Evolutionary conservation across 2,888 invertebrate species (phyloP), one percentile per base, ranked within the genome.

Genomic region (Orchesella flavescens): DNA sequence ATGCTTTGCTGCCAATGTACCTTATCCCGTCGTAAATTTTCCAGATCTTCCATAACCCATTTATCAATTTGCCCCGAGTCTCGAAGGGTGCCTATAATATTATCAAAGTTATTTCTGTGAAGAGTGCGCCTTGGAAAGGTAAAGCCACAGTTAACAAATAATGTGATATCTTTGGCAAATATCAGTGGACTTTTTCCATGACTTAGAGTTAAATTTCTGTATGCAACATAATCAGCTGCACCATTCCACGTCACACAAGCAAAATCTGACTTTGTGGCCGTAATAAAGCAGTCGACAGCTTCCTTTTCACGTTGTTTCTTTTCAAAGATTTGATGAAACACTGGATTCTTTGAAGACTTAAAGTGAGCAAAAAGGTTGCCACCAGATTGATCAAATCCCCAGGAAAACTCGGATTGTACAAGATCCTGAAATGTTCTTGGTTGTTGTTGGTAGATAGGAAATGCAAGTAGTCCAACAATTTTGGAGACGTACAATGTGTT

Each of bases 321-420:
- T 15, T 46, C n/a, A 44, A 63, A 73, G 5, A 84, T 73, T 46
- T 69, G 61, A 1, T 69, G 57, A 43, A 82, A 69, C 19, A 78
- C 65, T 17, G 69, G 66, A 71, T 75, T 82, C 10, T 12, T 74
- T 1, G 78, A 82, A 1, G 81, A 75, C 24, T 65, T 63, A 43
- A 84, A 82, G 24, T 82, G 77, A 23, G 74, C 59, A 23, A 78
- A 75, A 7, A 82, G 65, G n/a, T 71, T 71, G 21, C 84, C 84
- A 9, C 84, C 84, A 5, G 74, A 79, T 5, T 55, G 63, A 55
- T 84, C 84, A 53, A 84, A 77, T 5, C 84, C 84, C 81, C 77
- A 84, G 12, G 69, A 24, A 21, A 65, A 81, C 4, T 68, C 57
- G 0, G 74, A 69, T 12, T 78, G 43, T 13, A 66, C 68, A 3